Percentiles rank a stretch among this genome's conserved stretches.
These are phyloP conservation scores for Brachycybe producta DNA, from an alignment of 2,888 invertebrate genomes.

Conservation along the genomic window DNA sequence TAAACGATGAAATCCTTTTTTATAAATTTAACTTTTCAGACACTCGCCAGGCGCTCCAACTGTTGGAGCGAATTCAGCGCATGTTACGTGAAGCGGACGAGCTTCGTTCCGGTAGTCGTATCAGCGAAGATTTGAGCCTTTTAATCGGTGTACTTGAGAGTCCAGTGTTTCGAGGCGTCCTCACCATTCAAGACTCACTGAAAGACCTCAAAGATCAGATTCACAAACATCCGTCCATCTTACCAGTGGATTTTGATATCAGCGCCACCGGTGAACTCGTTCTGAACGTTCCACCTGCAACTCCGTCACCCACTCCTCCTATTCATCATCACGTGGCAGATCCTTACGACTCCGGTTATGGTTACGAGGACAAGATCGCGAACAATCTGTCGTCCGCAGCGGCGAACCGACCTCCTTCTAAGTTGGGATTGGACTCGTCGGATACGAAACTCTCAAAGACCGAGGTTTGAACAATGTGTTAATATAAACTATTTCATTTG, in stretches of 20 bases:
- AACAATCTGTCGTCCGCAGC: no score
- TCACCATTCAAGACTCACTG: constrained; percentile 64
- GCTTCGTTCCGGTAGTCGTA: constrained; percentile 21
- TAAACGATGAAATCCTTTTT: no score
- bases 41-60: constrained; percentile 76
- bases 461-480: no score
- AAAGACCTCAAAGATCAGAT: constrained; percentile 74
- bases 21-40: no score
- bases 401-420: no score
- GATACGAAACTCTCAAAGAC: no score
- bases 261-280: constrained; percentile 61
- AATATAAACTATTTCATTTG: no score
- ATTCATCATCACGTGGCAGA: constrained; percentile 9
- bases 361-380: constrained; percentile 20
- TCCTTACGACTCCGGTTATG: constrained; percentile 21
- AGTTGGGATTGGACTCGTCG: no score
- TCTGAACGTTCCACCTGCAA: constrained; percentile 43
- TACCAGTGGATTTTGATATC: constrained; percentile 87
- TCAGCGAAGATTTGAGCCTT: constrained; percentile 33
- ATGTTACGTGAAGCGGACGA: constrained; percentile 65
- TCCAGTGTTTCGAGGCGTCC: constrained; percentile 34
- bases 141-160: constrained; percentile 35
- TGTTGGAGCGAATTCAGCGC: constrained; percentile 75
- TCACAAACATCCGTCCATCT: constrained; percentile 77
- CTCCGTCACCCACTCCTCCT: constrained; percentile 3